These are phyloP conservation scores for Rhadina sibilatrix DNA, from an alignment of 2,113 vertebrate genomes.

Conservation along the genomic window DNA sequence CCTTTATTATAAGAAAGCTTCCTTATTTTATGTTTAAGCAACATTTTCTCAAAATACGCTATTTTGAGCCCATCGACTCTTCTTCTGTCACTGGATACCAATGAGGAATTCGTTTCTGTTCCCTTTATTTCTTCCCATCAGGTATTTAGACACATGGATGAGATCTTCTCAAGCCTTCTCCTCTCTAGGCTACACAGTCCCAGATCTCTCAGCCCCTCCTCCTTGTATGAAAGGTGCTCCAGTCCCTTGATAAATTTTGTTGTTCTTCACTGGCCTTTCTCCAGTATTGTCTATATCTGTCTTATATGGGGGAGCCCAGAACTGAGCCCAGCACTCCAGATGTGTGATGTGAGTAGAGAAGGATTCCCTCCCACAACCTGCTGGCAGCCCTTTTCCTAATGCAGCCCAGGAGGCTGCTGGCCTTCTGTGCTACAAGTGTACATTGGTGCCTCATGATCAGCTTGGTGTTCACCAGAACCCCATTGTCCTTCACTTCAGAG, in stretches of 20 bases:
- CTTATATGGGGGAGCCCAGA: not conserved
- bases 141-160: not conserved
- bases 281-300: not conserved
- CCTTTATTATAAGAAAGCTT: not conserved
- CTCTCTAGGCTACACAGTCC: not conserved
- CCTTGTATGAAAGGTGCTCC: not conserved
- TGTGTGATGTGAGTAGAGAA: not conserved
- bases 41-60: not conserved
- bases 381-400: not conserved
- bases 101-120: not conserved
- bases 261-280: not conserved
- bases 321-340: not conserved
- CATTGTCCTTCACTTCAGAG: not conserved
- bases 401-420: not conserved
- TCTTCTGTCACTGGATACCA: not conserved
- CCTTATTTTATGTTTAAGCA: not conserved
- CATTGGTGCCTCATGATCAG: not conserved
- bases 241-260: not conserved
- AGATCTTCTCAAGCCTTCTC: not conserved
- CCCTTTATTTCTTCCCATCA: accelerated
- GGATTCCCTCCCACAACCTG: accelerated
- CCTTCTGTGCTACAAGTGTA: not conserved
- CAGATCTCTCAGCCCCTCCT: not conserved
- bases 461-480: not conserved
- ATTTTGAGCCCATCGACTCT: not conserved